Conservation (phyloP, 2,113 vertebrate species). For the Silurus glanis region DNA sequence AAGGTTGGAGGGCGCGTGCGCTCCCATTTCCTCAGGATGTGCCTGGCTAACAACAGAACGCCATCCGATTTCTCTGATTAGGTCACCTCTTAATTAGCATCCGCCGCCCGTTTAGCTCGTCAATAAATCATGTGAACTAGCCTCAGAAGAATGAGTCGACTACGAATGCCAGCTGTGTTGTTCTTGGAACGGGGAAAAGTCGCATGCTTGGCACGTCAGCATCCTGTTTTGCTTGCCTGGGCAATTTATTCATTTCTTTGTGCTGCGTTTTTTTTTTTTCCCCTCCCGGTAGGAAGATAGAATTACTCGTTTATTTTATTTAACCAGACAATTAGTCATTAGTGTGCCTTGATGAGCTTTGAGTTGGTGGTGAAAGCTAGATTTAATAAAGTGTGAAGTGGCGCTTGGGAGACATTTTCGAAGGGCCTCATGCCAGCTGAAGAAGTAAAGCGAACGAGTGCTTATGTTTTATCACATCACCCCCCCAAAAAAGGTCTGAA, state of each 20-base stretch:
- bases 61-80: constrained; percentile 46
- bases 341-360: constrained; percentile 1
- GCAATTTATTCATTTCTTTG: constrained; percentile 2
- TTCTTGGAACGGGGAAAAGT: constrained; percentile 46
- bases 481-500: not conserved
- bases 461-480: not conserved
- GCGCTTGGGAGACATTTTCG: not conserved
- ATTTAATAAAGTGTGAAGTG: not conserved
- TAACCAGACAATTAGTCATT: not conserved
- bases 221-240: not conserved
- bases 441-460: not conserved
- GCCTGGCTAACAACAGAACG: constrained; percentile 19
- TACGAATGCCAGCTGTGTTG: constrained; percentile 34
- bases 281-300: not conserved
- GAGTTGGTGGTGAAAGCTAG: not conserved
- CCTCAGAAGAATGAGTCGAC: not conserved
- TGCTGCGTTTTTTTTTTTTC: not conserved
- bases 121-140: constrained; percentile 49
- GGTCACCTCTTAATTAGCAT: constrained; percentile 41
- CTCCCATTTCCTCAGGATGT: constrained; percentile 10
- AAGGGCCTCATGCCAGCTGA: not conserved
- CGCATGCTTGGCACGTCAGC: constrained; percentile 4
- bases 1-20: not conserved
- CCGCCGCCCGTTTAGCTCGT: constrained; percentile 58
- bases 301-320: not conserved